A percentile compares a stretch with the other conserved stretches of the same genome.
Evolutionary conservation across 2,888 invertebrate genomes (phyloP).

Genomic region (Melipona beecheii): DNA sequence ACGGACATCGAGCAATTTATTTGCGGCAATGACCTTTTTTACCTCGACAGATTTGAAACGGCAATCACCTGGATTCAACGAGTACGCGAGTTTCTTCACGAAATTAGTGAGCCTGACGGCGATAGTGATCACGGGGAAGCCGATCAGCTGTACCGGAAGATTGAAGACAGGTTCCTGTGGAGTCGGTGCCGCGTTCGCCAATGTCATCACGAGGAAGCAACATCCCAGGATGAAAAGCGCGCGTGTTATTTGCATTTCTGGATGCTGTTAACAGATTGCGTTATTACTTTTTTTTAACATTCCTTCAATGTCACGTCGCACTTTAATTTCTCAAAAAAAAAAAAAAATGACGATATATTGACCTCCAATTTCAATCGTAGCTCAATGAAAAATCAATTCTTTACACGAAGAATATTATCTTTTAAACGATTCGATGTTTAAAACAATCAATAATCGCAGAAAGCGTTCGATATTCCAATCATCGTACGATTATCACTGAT

Average conservation of each 20-base stretch:
- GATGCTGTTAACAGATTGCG: slow-evolving; percentile 16
- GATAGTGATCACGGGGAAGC: slow-evolving; percentile 92
- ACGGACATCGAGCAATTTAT: no score
- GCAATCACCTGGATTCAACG: slow-evolving; percentile 89
- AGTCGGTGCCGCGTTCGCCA: slow-evolving; percentile 77
- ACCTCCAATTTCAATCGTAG: neutral
- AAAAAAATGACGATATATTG: neutral
- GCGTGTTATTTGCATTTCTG: slow-evolving; percentile 77
- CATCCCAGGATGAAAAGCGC: slow-evolving; percentile 73
- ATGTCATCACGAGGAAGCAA: slow-evolving; percentile 74
- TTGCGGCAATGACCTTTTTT: neutral
- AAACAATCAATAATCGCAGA: no score
- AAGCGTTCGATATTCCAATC: neutral
- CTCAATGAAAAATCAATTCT: neutral
- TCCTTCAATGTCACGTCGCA: neutral
- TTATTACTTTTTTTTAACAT: neutral
- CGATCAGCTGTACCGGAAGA: slow-evolving; percentile 93
- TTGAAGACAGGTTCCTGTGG: slow-evolving; percentile 88
- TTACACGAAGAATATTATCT: no score
- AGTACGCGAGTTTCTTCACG: slow-evolving; percentile 92
- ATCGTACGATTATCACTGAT: neutral
- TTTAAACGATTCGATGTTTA: neutral
- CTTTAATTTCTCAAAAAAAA: neutral
- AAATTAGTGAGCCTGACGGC: slow-evolving; percentile 92
- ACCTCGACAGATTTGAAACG: neutral